Percentiles rank a stretch among this genome's conserved stretches.
phyloP scores from a whole-genome alignment of 2,113 vertebrate species.

The Chlorodrepanis virens region DNA sequence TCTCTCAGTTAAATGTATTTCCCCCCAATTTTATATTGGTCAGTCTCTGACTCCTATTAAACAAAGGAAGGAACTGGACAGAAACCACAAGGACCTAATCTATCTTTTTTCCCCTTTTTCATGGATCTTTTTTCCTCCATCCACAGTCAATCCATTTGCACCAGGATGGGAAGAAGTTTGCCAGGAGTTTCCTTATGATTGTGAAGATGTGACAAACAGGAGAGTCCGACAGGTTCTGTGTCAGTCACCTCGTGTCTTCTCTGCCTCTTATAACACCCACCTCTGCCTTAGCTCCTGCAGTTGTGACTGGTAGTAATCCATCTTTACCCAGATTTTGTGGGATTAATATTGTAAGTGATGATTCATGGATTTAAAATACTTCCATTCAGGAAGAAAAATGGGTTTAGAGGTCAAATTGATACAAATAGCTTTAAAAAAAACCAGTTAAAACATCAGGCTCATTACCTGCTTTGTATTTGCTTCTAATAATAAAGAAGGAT shows the following conservation, averaged over 20 bases:
- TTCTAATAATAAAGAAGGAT: background rate
- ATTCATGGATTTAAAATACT: background rate
- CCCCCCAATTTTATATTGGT: background rate
- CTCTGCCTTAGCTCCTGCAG: background rate
- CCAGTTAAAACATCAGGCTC: background rate
- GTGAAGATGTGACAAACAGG: conserved; percentile 62
- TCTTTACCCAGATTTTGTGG: background rate
- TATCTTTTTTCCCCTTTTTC: rapidly evolving
- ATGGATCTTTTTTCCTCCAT: background rate
- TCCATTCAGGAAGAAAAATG: background rate
- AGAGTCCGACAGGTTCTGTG: conserved; percentile 67
- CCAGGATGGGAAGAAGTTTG: conserved; percentile 66
- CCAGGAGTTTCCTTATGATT: background rate
- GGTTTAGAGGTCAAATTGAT: background rate
- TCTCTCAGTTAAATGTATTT: background rate
- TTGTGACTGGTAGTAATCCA: background rate
- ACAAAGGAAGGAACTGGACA: background rate
- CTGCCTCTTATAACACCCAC: background rate
- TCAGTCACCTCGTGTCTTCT: background rate
- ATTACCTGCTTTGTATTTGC: background rate
- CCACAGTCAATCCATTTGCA: conserved; percentile 69
- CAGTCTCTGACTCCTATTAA: background rate
- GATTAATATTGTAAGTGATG: background rate
- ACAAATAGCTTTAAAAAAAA: background rate
- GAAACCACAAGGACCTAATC: background rate